Evolutionary conservation across 2,888 invertebrate genomes (phyloP), one percentile per base, ranked within the genome.

Genomic region (Eucera pruinosa): DNA sequence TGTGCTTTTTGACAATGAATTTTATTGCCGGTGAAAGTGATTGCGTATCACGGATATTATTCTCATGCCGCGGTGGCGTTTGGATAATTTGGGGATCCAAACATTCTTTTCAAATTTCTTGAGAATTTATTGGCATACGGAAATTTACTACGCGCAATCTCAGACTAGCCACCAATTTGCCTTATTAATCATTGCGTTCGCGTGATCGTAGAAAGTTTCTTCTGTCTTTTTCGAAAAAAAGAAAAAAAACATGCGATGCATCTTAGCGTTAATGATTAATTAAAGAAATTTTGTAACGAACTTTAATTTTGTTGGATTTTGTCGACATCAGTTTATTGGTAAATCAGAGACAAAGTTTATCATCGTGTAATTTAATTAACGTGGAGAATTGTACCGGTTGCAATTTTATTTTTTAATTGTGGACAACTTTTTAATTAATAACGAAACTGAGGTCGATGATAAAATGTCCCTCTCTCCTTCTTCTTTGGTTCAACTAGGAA

Each of bases 1-100:
- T 58, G 60, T 68, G n/a, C 33, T 58, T 47, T 52, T 30, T 39
- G 50, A 30, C 60, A 47, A 58, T 68, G 58, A 47, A 61, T 73
- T 64, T 68, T 77, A 68, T 68, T 36, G 45, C 41, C 30, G 48
- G 78, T 62, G 78, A 78, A 78, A 74, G 77, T 64, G 66, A 30
- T 65, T 45, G 47, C 45, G 39, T 39, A 47, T 67, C 20, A 48
- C 65, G 48, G 60, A 69, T 58, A 69, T 65, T 41, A 67, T 65
- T 65, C 55, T 60, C 36, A 57, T 43, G 45, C 33, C 52, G n/a
- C n/a, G n/a, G n/a, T n/a, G 20, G 25, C 20, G 23, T 52, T 18
- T 45, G 33, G 15, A 20, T 23, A 27, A 50, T n/a, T 13, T 18
- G 11, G 18, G 15, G 5, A 67, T n/a, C 15, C 7, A 18, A 36